A percentile compares a stretch with the other conserved stretches of the same genome.
These are phyloP conservation scores for Subacronicta megacephala DNA, from an alignment of 2,888 invertebrate species.

Conservation along the genomic window DNA sequence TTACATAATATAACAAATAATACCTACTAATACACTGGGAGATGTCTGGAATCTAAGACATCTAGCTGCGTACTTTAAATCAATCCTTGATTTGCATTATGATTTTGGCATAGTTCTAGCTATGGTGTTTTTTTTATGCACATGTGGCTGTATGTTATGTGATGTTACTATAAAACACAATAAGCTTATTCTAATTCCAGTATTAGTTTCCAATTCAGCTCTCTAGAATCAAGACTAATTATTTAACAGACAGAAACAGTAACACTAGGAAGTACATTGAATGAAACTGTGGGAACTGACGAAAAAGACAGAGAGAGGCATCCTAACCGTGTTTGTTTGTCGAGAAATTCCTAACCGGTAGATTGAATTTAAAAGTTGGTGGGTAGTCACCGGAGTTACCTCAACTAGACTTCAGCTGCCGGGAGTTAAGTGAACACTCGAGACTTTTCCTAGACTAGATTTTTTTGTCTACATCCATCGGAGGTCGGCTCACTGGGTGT, in stretches of 20 bases:
- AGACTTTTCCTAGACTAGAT: conserved; percentile 42
- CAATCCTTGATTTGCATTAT: background rate
- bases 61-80: too few species aligned
- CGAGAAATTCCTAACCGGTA: conserved; percentile 62
- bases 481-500: conserved; percentile 23
- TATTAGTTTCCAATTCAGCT: conserved; percentile 1
- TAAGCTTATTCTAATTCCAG: background rate
- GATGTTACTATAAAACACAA: conserved; percentile 1
- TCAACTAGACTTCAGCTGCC: conserved; percentile 44
- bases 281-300: conserved; percentile 10
- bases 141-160: too few species aligned
- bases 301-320: conserved; percentile 8
- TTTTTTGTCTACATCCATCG: conserved; percentile 39
- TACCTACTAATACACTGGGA: too few species aligned
- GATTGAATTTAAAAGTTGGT: conserved; percentile 68
- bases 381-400: conserved; percentile 51
- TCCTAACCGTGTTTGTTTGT: conserved; percentile 54
- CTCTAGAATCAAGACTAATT: conserved; percentile 23
- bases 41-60: too few species aligned
- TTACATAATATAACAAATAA: too few species aligned
- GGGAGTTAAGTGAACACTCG: conserved; percentile 58
- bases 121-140: too few species aligned
- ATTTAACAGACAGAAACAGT: conserved; percentile 25
- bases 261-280: conserved; percentile 14
- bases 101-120: background rate